Evolutionary conservation across 2,113 vertebrate species (phyloP), one percentile per base, ranked within the genome.

Genomic region (Cyanoliseus patagonus): DNA sequence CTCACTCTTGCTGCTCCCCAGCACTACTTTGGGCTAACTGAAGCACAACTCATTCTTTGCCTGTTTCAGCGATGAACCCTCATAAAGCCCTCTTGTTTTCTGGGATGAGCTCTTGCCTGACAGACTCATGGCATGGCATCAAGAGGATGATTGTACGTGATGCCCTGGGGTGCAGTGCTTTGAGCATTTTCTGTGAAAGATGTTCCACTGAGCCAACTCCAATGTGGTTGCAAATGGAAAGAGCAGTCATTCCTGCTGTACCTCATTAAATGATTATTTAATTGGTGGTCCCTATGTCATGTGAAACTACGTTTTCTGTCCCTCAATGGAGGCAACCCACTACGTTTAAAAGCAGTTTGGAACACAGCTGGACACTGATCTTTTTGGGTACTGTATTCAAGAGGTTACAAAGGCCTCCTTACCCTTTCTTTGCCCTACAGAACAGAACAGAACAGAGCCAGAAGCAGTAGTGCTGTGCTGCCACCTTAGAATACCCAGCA

Each of bases 331-430:
- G 13, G 22, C 14, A 35, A 39, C 5, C 9, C 12, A 7, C 6
- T 37, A 19, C 4, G 7, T 42, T 82, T 75, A 75, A 79, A 72
- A 15, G 79, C 6, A 6, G 1, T 70, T 79, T 88, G 44, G 53
- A 59, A 49, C 20, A 42, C 25, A 62, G 27, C 5, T 7, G 59
- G 22, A 6, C 15, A 24, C 53, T 62, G 8, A n/a, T 52, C 3
- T 11, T 57, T 62, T 7, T 0, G 0, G 5, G 9, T 51, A 11
- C 11, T 35, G 5, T 49, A 41, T 35, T 62, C 35, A 55, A 0
- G 5, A 70, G 23, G 44, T 51, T 70, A 31, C 33, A 55, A 62
- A 75, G 39, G 20, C 13, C 23, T 86, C 28, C 63, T 73, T 37
- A 11, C 10, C 7, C 16, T 9, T 62, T 39, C 41, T 59, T 73